Evolutionary conservation across 2,113 vertebrate species (phyloP).

Genomic region (Benitochromis conjunctus): DNA sequence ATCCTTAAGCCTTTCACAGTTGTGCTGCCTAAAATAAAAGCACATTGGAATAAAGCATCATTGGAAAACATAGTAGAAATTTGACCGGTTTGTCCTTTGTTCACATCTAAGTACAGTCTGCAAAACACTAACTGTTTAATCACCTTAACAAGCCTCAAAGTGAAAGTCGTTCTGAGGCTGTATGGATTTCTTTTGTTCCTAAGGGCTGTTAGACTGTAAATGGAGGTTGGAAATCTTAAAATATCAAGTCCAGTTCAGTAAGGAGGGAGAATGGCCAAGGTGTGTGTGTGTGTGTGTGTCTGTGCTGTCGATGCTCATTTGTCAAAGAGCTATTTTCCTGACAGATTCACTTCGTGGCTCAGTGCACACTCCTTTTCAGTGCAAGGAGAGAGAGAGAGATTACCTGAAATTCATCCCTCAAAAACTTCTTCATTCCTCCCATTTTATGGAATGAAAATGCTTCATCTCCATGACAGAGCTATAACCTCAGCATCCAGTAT

Average conservation of each 20-base stretch:
- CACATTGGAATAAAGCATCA: neutral
- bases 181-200: neutral
- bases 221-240: neutral
- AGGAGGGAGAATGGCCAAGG: neutral
- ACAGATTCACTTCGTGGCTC: conserved; percentile 44
- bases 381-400: neutral
- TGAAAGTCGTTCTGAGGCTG: neutral
- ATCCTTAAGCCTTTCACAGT: neutral
- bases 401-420: neutral
- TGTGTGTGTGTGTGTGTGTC: neutral
- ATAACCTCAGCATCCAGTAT: neutral
- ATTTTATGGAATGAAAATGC: neutral
- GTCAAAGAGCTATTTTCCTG: conserved; percentile 41
- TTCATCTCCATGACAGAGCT: conserved; percentile 7
- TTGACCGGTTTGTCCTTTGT: neutral
- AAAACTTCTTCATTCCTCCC: neutral
- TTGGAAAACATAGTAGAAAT: neutral
- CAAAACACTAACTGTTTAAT: neutral
- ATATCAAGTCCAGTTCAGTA: neutral
- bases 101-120: neutral
- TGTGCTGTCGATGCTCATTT: conserved; percentile 40
- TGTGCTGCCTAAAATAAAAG: neutral
- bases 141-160: neutral
- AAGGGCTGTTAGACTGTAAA: neutral
- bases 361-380: neutral